These are phyloP conservation scores for Tipula helvola DNA, from an alignment of 2,888 invertebrate genomes.

Conservation along the genomic window DNA sequence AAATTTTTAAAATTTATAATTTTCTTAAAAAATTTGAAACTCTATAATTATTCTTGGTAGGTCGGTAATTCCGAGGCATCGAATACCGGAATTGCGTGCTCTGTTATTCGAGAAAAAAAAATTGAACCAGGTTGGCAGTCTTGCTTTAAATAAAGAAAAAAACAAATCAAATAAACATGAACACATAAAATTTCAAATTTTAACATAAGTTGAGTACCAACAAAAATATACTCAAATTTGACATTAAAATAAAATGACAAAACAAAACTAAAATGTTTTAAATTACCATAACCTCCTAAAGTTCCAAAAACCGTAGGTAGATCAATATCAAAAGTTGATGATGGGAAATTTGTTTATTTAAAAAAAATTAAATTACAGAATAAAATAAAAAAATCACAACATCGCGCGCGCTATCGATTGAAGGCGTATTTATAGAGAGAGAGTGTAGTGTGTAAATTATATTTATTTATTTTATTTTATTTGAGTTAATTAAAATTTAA, in stretches of 20 bases:
- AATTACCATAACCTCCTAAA: not conserved
- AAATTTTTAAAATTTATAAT: too few species aligned
- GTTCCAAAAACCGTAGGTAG: not conserved
- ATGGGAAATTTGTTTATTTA: not conserved
- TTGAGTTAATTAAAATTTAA: slow-evolving; percentile 4
- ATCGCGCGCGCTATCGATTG: not conserved
- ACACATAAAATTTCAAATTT: too few species aligned
- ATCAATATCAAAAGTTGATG: not conserved
- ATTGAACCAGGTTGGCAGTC: too few species aligned
- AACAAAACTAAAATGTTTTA: not conserved
- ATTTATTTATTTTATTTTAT: not conserved
- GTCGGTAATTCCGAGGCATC: too few species aligned
- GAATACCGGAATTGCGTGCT: too few species aligned
- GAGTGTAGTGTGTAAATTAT: not conserved
- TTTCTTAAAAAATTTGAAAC: too few species aligned
- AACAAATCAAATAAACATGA: too few species aligned
- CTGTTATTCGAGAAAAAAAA: too few species aligned
- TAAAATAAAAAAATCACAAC: not conserved
- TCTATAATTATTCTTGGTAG: too few species aligned
- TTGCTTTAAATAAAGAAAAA: too few species aligned
- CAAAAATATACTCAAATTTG: not conserved
- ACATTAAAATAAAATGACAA: not conserved
- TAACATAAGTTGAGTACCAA: too few species aligned
- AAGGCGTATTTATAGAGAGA: not conserved
- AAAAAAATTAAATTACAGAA: not conserved